These are phyloP conservation scores for Theonella swinhoei DNA, from an alignment of 37 sponge, comb jelly and placozoan species.

Conservation along the genomic window DNA sequence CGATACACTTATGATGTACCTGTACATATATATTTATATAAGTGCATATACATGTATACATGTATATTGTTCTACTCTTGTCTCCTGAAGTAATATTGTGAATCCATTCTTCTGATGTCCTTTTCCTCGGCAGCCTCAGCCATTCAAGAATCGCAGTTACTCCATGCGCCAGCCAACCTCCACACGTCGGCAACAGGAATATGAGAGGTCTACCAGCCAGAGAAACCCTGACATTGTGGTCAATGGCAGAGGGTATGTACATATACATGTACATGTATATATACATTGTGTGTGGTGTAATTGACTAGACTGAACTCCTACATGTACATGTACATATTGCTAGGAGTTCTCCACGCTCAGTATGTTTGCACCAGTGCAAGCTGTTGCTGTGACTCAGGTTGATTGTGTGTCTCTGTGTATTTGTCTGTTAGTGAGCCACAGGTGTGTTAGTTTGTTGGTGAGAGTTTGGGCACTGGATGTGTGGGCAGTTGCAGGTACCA, in stretches of 20 bases:
- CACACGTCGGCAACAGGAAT: not conserved
- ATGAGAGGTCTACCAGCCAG: not conserved
- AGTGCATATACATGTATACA: conserved; percentile 3
- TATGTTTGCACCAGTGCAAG: too few species aligned
- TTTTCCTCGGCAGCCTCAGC: not conserved
- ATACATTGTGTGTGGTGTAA: not conserved
- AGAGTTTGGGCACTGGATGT: too few species aligned
- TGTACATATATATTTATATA: not conserved
- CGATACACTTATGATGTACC: too few species aligned
- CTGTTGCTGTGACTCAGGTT: too few species aligned
- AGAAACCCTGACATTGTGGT: conserved; percentile 18
- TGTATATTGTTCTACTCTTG: not conserved
- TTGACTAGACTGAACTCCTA: too few species aligned
- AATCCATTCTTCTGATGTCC: not conserved
- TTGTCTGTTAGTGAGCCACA: too few species aligned
- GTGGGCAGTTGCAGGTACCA: too few species aligned
- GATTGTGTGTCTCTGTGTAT: too few species aligned
- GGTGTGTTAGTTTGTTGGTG: too few species aligned
- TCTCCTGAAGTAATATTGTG: not conserved
- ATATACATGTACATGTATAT: not conserved
- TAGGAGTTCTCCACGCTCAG: too few species aligned
- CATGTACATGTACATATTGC: too few species aligned
- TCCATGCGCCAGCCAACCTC: conserved; percentile 72
- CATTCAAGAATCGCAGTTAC: conserved; percentile 45
- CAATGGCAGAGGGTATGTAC: conserved; percentile 23